Evolutionary conservation across 2,797 vertebrate genomes (phyloP), one percentile per base, ranked within the genome.

Genomic region (Melanitta fusca): DNA sequence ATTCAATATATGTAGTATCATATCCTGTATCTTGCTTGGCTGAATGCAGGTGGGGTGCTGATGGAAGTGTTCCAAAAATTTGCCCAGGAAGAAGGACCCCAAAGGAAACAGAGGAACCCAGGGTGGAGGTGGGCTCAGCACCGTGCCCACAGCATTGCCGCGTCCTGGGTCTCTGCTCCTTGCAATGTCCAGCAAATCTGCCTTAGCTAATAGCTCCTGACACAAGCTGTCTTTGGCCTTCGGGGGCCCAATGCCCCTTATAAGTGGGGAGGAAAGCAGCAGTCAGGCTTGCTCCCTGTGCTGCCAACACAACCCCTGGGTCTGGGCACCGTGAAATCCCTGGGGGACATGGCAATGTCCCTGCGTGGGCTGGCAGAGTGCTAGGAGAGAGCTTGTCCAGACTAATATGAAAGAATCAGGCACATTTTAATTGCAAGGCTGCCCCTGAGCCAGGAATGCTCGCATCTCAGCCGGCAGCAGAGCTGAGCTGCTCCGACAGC

Each of bases 71-170:
- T 68, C 17, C 41, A 10, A n/a, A 47, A n/a, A 57, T 22, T 39
- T 24, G 7, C 60, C 39, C 21, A 3, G 1, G 14, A 39, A 49
- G 24, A 57, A 34, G 10, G 16, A 34, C 28, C 49, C 61, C 14
- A 18, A 32, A 71, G n/a, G 21, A 12, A 1, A 1, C 1, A 1
- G 58, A 22, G 1, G 2, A 32, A 56, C 10, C 28, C 0, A 6
- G 53, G 2, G 2, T 4, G 4, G 39, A 51, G 41, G 0, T 1
- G 32, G 49, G n/a, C 41, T 53, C 75, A 70, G 86, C 47, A 4
- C 9, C 2, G 1, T 15, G 27, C 38, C 47, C 22, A 7, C 6
- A 69, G 51, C 51, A 41, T 49, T 4, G 1, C 11, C 36, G 43
- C 4, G 1, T 39, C 43, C 77, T 27, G 30, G 8, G 43, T 75